Evolutionary conservation across 1,140 invertebrate genomes (phyloP).

Genomic region (Telenomus remus): DNA sequence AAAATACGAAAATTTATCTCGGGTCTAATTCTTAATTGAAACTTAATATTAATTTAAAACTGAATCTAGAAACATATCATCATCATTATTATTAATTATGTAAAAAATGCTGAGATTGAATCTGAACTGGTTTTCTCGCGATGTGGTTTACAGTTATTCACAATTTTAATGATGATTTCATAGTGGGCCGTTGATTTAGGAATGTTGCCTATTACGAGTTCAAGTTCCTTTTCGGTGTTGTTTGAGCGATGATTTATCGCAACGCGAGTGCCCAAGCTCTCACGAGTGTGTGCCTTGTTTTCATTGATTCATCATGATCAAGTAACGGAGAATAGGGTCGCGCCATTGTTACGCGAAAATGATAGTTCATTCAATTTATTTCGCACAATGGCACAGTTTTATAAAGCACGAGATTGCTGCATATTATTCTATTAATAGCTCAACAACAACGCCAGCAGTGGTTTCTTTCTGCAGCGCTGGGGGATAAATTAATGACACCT

Average conservation of each 20-base stretch:
- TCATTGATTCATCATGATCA: constrained; percentile 70
- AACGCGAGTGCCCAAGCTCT: constrained; percentile 61
- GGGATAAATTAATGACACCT: constrained; percentile 20
- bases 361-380: constrained; percentile 66
- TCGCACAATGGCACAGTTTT: constrained; percentile 61
- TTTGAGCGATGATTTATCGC: constrained; percentile 29
- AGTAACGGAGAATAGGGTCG: constrained; percentile 41
- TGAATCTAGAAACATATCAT: too few relatives aligned
- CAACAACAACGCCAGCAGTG: constrained; percentile 11
- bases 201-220: constrained; percentile 17
- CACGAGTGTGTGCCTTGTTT: constrained; percentile 65
- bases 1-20: too few relatives aligned
- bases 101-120: too few relatives aligned
- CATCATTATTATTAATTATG: too few relatives aligned
- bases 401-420: constrained; percentile 21
- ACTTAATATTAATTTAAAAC: too few relatives aligned
- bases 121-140: constrained; percentile 1
- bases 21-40: too few relatives aligned
- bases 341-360: constrained; percentile 50
- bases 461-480: constrained; percentile 12
- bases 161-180: constrained; percentile 29
- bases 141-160: constrained; percentile 31
- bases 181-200: constrained; percentile 18
- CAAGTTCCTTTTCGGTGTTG: constrained; percentile 20
- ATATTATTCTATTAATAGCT: constrained; percentile 25